Percentiles rank a stretch among this genome's conserved stretches.
Conservation (phyloP, 1,140 invertebrate species). For the Neodiprion virginianus region DNA sequence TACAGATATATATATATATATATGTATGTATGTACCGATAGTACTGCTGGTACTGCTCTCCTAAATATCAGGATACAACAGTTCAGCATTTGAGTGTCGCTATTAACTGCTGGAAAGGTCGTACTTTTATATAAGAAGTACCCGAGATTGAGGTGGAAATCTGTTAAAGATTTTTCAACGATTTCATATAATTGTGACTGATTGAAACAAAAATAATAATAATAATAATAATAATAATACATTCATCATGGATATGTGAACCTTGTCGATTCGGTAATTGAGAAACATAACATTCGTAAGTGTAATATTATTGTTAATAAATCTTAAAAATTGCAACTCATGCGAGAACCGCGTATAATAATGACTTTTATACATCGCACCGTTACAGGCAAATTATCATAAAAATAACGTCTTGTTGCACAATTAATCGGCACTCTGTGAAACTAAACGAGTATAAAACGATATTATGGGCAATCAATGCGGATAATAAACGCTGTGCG, state of each 20-base stretch:
- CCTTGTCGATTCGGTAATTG: neutral
- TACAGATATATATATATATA: no score
- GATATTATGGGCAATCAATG: neutral
- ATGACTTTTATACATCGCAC: no score
- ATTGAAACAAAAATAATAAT: neutral
- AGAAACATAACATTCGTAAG: no score
- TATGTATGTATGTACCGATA: slow-evolving; percentile 24
- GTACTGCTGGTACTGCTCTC: slow-evolving; percentile 54
- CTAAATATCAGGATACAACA: slow-evolving; percentile 45
- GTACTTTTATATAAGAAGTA: slow-evolving; percentile 27
- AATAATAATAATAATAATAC: neutral
- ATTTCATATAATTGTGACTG: no score
- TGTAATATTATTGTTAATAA: no score
- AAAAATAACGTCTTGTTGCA: no score
- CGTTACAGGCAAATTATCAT: no score
- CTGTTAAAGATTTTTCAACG: no score
- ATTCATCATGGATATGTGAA: neutral
- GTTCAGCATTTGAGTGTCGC: slow-evolving; percentile 50
- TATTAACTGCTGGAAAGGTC: slow-evolving; percentile 50
- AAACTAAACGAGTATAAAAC: neutral
- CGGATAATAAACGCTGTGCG: neutral
- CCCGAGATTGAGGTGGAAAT: no score
- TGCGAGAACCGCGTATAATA: no score
- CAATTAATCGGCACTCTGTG: no score
- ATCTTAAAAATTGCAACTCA: no score